Base-by-base conservation (phyloP, 2,797 vertebrate genomes). In the Bryconaethiops microstoma region DNA sequence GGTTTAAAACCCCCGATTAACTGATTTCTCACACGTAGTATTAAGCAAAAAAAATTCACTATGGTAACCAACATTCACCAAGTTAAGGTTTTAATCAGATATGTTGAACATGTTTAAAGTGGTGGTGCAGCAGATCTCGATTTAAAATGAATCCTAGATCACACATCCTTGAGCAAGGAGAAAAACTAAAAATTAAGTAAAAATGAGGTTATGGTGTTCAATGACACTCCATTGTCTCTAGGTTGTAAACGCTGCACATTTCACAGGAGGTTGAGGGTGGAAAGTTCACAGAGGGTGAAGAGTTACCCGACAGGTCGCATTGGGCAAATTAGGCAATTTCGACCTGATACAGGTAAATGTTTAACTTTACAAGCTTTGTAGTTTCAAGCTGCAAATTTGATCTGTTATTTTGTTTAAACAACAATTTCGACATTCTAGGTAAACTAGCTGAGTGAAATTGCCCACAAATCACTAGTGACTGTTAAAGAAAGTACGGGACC, bases 301-400 rank as follows among this genome's bases (percentile, higher is more conserved):
- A 21, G 40, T 55, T 59, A 12, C 21, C 52, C 1, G 40, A 21
- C 67, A 69, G 45, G 68, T 70, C 45, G 52, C 13, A 25, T 16
- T 52, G 6, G 29, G 9, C 17, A 39, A 59, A 48, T 67, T 74
- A 35, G 13, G 62, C 71, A 80, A 68, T 59, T 80, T 68, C 52
- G 10, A 5, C 52, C 39, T 57, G 9, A 13, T 25, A 52, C 9
- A 39, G 21, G 72, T 81, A 54, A 81, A 81, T 69, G 72, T 75
- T 75, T 75, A 81, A 81, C 73, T 40, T 48, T 6, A 2, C 3
- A 74, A n/a, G 4, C 6, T 4, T 13, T 14, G 1, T 29, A 7
- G 19, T 5, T 74, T 74, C 4, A 52, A n/a, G 19, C 54, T n/a
- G 68, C 40, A 45, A 48, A 42, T 0, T 29, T 48, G 2, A 7